These are phyloP conservation scores for Dryocosmus kuriphilus DNA, from an alignment of 2,888 invertebrate species.

Conservation along the genomic window DNA sequence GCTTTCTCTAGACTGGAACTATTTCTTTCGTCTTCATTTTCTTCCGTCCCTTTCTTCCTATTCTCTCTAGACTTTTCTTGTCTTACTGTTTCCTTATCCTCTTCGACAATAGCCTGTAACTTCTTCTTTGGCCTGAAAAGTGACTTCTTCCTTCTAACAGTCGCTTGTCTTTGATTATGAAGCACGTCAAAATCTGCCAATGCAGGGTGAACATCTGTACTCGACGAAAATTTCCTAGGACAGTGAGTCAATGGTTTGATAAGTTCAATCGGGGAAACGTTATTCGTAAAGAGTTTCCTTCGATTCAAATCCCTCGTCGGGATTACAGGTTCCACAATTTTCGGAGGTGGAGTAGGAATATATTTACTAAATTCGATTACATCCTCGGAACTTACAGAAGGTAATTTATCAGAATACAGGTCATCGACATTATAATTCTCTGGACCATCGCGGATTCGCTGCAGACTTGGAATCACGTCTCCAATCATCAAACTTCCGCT, in stretches of 20 bases:
- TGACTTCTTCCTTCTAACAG: background rate
- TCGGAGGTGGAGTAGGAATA: background rate
- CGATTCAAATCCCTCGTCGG: constrained; percentile 44
- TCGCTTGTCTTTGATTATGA: background rate
- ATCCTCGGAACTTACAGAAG: background rate
- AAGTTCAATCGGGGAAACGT: constrained; percentile 66
- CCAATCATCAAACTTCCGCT: constrained; percentile 21
- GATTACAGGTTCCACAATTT: background rate
- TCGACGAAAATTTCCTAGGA: background rate
- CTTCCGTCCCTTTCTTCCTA: background rate
- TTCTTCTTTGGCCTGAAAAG: background rate
- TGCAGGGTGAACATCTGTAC: background rate
- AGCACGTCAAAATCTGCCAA: background rate
- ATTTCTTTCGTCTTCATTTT: background rate
- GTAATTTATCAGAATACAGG: background rate
- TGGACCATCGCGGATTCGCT: constrained; percentile 5
- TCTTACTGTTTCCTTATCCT: background rate
- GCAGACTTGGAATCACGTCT: constrained; percentile 20
- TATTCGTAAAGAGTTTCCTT: constrained; percentile 64
- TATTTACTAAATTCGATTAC: background rate
- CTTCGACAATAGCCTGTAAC: background rate
- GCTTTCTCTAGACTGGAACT: background rate
- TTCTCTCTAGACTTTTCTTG: background rate
- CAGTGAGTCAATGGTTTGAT: constrained; percentile 27
- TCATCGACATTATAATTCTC: background rate